Percentiles rank a stretch among this genome's conserved stretches.
Conservation (phyloP, 1,140 invertebrate genomes). For the Drosophila albomicans region DNA sequence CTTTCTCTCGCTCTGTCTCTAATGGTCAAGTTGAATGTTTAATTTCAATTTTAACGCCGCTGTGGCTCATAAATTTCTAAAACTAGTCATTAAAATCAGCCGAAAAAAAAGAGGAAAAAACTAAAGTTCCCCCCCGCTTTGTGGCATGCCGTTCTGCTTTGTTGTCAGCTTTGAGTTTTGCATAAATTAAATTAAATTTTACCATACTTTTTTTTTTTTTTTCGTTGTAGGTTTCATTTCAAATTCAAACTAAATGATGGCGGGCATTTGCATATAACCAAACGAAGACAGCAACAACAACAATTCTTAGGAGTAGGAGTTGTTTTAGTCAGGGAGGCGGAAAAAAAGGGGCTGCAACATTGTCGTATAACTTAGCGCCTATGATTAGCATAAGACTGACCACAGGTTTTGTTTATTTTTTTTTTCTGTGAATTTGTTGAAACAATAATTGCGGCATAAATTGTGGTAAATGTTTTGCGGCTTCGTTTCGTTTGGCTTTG, state of each 20-base stretch:
- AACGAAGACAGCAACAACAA: conserved; percentile 41
- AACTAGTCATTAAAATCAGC: conserved; percentile 71
- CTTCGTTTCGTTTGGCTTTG: conserved; percentile 41
- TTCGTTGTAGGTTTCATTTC: conserved; percentile 31
- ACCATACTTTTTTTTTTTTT: conserved; percentile 31
- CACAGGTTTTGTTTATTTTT: conserved; percentile 59
- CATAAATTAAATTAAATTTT: conserved; percentile 77
- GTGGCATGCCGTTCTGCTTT: conserved; percentile 50
- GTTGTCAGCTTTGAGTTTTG: conserved; percentile 64
- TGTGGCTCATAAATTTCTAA: conserved; percentile 73
- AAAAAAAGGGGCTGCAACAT: conserved; percentile 17
- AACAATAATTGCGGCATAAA: conserved; percentile 67
- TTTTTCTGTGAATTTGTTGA: conserved; percentile 37
- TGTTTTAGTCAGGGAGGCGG: background rate
- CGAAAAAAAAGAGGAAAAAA: conserved; percentile 41
- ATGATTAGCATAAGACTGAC: conserved; percentile 70
- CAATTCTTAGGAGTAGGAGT: conserved; percentile 7
- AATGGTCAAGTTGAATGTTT: conserved; percentile 58
- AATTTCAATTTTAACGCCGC: conserved; percentile 74
- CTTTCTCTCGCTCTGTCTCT: conserved; percentile 9
- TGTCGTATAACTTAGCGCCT: conserved; percentile 40
- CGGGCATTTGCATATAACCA: conserved; percentile 46
- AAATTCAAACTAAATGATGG: conserved; percentile 49
- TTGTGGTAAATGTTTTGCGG: conserved; percentile 68
- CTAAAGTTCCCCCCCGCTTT: conserved; percentile 44